Percentiles rank a stretch among this genome's conserved stretches.
Conservation (phyloP, 2,113 vertebrate species). For the Ursus arctos region DNA sequence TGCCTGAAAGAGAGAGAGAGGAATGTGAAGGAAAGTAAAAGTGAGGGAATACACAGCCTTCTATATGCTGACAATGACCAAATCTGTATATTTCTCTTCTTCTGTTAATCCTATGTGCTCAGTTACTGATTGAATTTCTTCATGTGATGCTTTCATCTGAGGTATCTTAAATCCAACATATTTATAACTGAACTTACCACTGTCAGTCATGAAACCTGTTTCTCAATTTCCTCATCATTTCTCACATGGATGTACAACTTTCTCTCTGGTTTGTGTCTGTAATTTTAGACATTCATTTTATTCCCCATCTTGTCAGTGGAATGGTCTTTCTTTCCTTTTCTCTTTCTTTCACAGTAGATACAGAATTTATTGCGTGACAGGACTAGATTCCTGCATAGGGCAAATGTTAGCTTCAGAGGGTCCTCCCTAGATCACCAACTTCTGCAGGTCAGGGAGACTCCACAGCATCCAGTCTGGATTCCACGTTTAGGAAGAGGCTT, state of each 20-base stretch:
- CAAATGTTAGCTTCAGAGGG: rapidly evolving
- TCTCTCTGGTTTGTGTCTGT: neutral
- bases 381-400: neutral
- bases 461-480: constrained; percentile 62
- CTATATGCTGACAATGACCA: neutral
- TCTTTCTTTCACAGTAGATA: neutral
- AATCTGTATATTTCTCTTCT: neutral
- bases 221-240: neutral
- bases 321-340: neutral
- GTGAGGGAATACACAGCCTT: neutral
- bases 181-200: neutral
- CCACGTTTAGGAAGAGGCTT: constrained; percentile 68
- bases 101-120: neutral
- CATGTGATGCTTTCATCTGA: neutral
- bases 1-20: too few species aligned
- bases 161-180: neutral
- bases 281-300: neutral
- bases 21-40: neutral
- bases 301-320: neutral
- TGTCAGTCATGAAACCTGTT: neutral
- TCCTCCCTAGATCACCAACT: constrained; percentile 78
- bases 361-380: neutral
- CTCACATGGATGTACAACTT: neutral
- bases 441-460: constrained; percentile 81
- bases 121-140: neutral